Base-by-base conservation (phyloP, 1,140 invertebrate species). In the Sesamia nonagrioides region DNA sequence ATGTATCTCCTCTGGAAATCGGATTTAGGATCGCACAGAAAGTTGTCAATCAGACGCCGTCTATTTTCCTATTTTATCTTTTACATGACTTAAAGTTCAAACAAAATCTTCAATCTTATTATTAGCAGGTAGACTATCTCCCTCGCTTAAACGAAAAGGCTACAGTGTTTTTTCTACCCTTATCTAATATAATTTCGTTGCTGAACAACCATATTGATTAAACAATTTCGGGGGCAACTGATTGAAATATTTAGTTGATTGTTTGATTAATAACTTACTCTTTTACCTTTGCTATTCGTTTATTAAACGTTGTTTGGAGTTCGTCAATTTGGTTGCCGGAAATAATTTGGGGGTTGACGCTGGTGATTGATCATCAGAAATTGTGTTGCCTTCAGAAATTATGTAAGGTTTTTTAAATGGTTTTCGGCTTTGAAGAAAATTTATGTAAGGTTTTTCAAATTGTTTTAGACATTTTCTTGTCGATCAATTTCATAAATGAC, bases 181-280 rank as follows among this genome's bases (percentile, higher is more conserved):
- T 18, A 17, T 66, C 37, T 18, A 48, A n/a, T 50, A 48, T 4
- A 9, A 42, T 42, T 27, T 42, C 58, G 73, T 75, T 11, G 48
- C 73, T 35, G 21, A 75, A 63, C 73, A 48, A 61, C 58, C 13
- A 2, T 75, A 75, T 75, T 37, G 73, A 75, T 75, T 75, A 75
- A 18, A 75, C 73, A 75, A 61, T 75, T 61, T 61, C 15, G 72
- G 71, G 56, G 45, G n/a, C 58, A 27, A 50, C 42, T 33, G 17
- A 48, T 61, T 75, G 58, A 61, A 63, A 63, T 48, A 63, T 75
- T 75, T 75, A 75, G 56, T 35, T 61, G 73, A 75, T 75, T 69
- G 42, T 69, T 69, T 37, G 42, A 63, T 75, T 75, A 75, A 61
- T 63, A 48, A 69, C 33, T 72, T 50, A 18, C n/a, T 33, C 40